A percentile compares a stretch with the other conserved stretches of the same genome.
Conservation (phyloP, 2,888 invertebrate genomes). For the Acrobasis repandana region DNA sequence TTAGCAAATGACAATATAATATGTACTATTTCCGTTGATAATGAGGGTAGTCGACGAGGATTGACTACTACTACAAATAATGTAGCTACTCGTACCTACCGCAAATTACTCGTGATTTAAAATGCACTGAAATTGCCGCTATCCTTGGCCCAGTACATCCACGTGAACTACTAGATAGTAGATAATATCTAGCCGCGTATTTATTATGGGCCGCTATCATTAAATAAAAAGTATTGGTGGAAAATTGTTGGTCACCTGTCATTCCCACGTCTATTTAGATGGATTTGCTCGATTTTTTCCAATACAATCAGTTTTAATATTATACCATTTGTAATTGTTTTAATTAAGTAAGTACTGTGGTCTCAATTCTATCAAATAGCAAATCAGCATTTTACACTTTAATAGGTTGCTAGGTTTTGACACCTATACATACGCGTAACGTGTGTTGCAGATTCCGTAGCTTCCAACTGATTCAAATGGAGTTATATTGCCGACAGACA, state of each 20-base stretch:
- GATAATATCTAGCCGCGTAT: neutral
- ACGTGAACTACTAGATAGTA: neutral
- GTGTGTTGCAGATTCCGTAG: no score
- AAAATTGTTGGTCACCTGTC: slow-evolving; percentile 17
- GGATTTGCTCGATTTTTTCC: slow-evolving; percentile 5
- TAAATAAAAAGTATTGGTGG: slow-evolving; percentile 15
- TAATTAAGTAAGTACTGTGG: neutral
- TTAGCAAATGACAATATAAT: slow-evolving; percentile 17
- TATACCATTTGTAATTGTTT: neutral
- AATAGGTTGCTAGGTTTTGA: no score
- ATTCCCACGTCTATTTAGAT: slow-evolving; percentile 16
- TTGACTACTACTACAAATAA: slow-evolving; percentile 12
- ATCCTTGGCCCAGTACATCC: slow-evolving; percentile 13
- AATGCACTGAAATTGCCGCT: slow-evolving; percentile 21
- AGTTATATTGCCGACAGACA: no score
- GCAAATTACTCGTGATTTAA: slow-evolving; percentile 23
- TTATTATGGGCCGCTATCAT: neutral
- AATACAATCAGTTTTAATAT: slow-evolving; percentile 7
- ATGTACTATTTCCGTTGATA: neutral
- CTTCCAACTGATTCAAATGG: no score
- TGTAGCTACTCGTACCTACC: slow-evolving; percentile 1
- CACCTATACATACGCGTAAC: no score
- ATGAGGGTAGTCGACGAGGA: slow-evolving; percentile 4
- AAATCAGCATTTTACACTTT: no score
- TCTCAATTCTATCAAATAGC: neutral